Base-by-base conservation (phyloP, 2,888 invertebrate species). In the Agriopis leucophaearia region DNA sequence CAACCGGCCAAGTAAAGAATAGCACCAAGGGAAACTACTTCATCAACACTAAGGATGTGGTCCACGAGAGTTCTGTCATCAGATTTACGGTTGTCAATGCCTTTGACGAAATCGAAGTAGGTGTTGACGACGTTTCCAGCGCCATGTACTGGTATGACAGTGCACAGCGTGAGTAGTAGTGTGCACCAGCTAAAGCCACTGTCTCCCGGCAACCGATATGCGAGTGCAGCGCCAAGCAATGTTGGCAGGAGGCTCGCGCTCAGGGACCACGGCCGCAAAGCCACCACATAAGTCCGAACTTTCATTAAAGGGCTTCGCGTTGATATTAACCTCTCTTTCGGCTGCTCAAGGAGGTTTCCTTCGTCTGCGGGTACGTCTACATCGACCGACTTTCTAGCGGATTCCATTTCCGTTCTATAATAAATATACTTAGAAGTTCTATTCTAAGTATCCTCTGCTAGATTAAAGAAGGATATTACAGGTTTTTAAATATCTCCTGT, bases 111-210 rank as follows among this genome's bases (percentile, higher is more conserved):
- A 89, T 99, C 99, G 87, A 97, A 99, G 88, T 99, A 99, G 0
- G 99, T 99, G 88, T 99, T 99, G 35, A 99, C 99, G 48, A 99
- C 96, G 90, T 99, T 99, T 61, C 99, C 99, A 70, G 99, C 99
- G 70, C 98, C 98, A 86, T 99, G 99, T 4, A 99, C 99, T 0
- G 97, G 97, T 69, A 98, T 95, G 27, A 98, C 97, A 4, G 98
- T 98, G 78, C 97, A 96, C 58, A 97, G 94, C 3, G 98, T 98
- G 13, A 98, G 94, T 52, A 98, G 81, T 74, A 98, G 95, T 0
- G 97, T 96, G 69, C 97, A 90, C 93, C 97, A 96, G 84, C 96
- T 97, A 88, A 98, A 98, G 71, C 96, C 96, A 42, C 95, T 93
- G 36, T 96, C 94, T 76, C 96, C 97, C 18, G 96, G 96, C 66